phyloP scores from a whole-genome alignment of 1,140 invertebrate species.

The Drosophila ercepeae region DNA sequence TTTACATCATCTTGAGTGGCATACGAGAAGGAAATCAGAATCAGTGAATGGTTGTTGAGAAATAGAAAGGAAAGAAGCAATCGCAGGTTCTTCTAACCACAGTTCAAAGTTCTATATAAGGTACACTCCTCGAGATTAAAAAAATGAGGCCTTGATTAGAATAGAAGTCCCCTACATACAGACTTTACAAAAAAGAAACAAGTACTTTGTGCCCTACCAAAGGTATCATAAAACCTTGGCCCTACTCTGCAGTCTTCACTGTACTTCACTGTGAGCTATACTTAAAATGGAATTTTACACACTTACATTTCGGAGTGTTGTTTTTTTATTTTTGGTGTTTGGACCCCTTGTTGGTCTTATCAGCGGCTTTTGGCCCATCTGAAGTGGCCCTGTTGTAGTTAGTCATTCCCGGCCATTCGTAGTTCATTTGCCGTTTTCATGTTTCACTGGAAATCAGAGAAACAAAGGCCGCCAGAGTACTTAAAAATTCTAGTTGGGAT shows the following conservation, averaged over 20 bases:
- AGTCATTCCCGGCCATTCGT: slow-evolving; percentile 41
- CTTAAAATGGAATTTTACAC: slow-evolving; percentile 16
- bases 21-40: slow-evolving; percentile 5
- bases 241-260: neutral
- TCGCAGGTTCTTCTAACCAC: neutral
- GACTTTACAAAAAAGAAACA: too few relatives aligned
- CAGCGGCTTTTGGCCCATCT: slow-evolving; percentile 54
- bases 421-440: slow-evolving; percentile 70
- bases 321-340: slow-evolving; percentile 17
- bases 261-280: neutral
- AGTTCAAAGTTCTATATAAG: neutral
- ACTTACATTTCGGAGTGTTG: slow-evolving; percentile 9
- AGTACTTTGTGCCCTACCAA: too few relatives aligned
- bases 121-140: neutral
- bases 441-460: slow-evolving; percentile 55
- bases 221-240: too few relatives aligned
- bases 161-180: too few relatives aligned
- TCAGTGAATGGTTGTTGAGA: neutral
- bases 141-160: too few relatives aligned
- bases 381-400: slow-evolving; percentile 47
- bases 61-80: neutral
- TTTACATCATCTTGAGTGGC: slow-evolving; percentile 52
- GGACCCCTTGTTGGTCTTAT: slow-evolving; percentile 49
- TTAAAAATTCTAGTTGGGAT: slow-evolving; percentile 24
- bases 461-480: slow-evolving; percentile 38